Evolutionary conservation across 2,888 invertebrate genomes (phyloP), one percentile per base, ranked within the genome.

Genomic region (Venusia cambrica): DNA sequence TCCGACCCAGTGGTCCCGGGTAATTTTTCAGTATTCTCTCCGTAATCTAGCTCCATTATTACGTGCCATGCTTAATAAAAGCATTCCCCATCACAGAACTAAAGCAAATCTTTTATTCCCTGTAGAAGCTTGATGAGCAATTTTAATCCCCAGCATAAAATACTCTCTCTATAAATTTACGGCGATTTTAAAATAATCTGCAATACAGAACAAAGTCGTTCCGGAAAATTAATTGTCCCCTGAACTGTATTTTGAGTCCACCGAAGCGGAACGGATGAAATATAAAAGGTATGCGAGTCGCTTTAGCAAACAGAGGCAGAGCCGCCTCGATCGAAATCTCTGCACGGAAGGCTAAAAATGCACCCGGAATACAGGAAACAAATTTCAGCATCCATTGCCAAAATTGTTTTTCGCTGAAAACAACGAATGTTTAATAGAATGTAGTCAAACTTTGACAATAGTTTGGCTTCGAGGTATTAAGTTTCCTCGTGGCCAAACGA

Each of bases 201-300:
- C 35, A 28, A 40, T 42, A 41, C 27, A 18, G 24, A 46, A 32
- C 40, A 55, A 35, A 38, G 45, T 33, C 30, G 30, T 35, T 43
- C 35, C 37, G 33, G 35, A 41, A 44, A 39, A 47, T 47, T 48
- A 48, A 53, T 55, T 54, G 52, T 56, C 43, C 56, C 48, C 51
- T 55, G 51, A 57, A 56, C 49, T 48, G 52, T 58, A 48, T 61
- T 62, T 62, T 55, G 58, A 47, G 48, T 56, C 33, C 41, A 46
- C 41, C 50, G 49, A 51, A 52, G 54, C 53, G 55, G 46, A 57
- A 63, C 54, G 51, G 53, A 57, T 55, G 54, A 62, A 64, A 64
- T 61, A 61, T 60, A 53, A 61, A 60, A 63, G 54, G 54, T 51
- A 62, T 59, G 59, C 52, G 45, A 43, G 42, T 31, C 51, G 57